Base-by-base conservation (phyloP, 2,113 vertebrate genomes). In the Ailuropoda melanoleuca region DNA sequence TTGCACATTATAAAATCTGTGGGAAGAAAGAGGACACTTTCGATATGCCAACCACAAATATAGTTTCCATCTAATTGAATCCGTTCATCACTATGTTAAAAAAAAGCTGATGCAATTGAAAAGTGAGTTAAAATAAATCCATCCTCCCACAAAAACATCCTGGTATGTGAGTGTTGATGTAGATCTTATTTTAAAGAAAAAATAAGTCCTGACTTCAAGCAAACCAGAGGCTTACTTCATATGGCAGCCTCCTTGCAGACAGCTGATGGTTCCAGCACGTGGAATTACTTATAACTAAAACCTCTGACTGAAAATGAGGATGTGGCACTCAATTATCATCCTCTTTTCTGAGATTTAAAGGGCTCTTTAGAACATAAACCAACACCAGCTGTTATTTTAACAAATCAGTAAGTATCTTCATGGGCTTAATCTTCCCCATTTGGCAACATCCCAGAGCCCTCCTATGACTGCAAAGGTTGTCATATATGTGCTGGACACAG, bases 251-350 rank as follows among this genome's bases (percentile, higher is more conserved):
- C 17, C 39, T 93, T 72, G 74, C 83, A 31, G 64, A 62, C 12
- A 75, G 78, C 74, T 62, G 83, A 80, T 68, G 80, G 43, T 17
- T 48, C 37, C 14, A 66, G 80, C 88, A 88, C 56, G 39, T 83
- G 95, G 94, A 48, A 53, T 78, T 95, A 85, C 78, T 97, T 92
- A 70, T 43, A 95, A 46, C 64, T 14, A 74, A 96, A 96, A 60
- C 5, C 55, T 94, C 46, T 83, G 70, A 90, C 24, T 92, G 43
- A 81, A 94, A 84, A 88, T 87, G 75, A 82, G 39, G 88, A 92
- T 15, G 4, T 68, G 64, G 15, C 48, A 31, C 87, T 97, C 53
- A 43, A 80, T 96, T 90, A 55, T 94, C 80, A 85, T 77, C 43
- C 50, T 95, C 37, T 90, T 80, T 81, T 80, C 50, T 58, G 90